Evolutionary conservation across 1,140 invertebrate genomes (phyloP).

Genomic region (Bemisia tabaci): DNA sequence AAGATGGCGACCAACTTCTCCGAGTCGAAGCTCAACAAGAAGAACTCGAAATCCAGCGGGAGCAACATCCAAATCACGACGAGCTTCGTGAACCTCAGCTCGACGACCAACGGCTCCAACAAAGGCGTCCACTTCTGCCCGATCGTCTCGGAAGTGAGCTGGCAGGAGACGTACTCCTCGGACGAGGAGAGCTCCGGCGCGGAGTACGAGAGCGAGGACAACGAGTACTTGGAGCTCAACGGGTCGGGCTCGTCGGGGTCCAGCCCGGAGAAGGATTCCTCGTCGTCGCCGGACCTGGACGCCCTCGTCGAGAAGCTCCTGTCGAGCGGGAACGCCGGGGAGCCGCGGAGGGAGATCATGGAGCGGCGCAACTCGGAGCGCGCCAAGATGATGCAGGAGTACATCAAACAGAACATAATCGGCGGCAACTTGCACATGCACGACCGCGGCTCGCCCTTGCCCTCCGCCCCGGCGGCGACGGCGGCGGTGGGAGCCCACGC

Average conservation of each 20-base stretch:
- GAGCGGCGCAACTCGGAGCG: neutral
- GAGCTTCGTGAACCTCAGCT: slow-evolving; percentile 25
- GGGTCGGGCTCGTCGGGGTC: slow-evolving; percentile 1
- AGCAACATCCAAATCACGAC: slow-evolving; percentile 25
- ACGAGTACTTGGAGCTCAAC: slow-evolving; percentile 19
- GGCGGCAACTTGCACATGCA: slow-evolving; percentile 5
- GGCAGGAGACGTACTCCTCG: slow-evolving; percentile 35
- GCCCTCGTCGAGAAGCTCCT: slow-evolving; percentile 6
- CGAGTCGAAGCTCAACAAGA: slow-evolving; percentile 12
- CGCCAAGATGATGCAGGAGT: slow-evolving; percentile 12
- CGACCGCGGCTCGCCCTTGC: neutral
- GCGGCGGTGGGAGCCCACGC: neutral
- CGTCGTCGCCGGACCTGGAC: slow-evolving; percentile 10
- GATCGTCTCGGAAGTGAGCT: slow-evolving; percentile 54
- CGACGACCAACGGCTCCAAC: slow-evolving; percentile 20
- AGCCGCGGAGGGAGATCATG: neutral
- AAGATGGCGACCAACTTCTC: slow-evolving; percentile 16
- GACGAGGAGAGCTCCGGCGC: slow-evolving; percentile 1
- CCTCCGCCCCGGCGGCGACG: neutral
- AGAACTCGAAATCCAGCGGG: slow-evolving; percentile 14
- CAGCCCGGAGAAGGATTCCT: neutral
- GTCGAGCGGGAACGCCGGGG: neutral
- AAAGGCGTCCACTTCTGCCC: slow-evolving; percentile 52
- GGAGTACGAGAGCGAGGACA: slow-evolving; percentile 16
- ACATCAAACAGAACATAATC: slow-evolving; percentile 5